Base-by-base conservation (phyloP, 2,113 vertebrate species). In the Numenius arquata region DNA sequence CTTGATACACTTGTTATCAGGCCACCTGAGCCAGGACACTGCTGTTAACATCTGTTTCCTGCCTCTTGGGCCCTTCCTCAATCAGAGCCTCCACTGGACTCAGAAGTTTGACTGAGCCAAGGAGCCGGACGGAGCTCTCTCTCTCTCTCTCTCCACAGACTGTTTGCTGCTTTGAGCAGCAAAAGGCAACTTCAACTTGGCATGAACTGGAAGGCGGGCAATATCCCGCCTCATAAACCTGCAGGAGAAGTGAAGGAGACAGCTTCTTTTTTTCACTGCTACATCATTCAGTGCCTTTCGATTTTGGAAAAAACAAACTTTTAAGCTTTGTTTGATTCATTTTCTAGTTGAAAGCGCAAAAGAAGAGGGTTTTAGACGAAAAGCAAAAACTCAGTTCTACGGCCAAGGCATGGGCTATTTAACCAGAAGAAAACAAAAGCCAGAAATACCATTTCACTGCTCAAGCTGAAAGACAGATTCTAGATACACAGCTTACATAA, bases 21-120 rank as follows among this genome's bases (percentile, higher is more conserved):
- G 79, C 90, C 94, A 97, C 94, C 87, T 96, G 93, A 97, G 87
- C 90, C 45, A 89, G 93, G 95, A 94, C 65, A 77, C 73, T 66
- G 62, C 88, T 86, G 89, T 63, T 75, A 90, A 91, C 81, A 97
- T 92, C 95, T 97, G 89, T 66, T 96, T 93, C 95, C 95, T 96
- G 84, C 71, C 94, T 91, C 59, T 78, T 63, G 85, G 89, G 95
- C 71, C 63, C 71, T 96, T 94, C 88, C 88, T 91, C 78, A 67
- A 40, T 80, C 72, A 71, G 55, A 95, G 45, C 21, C 88, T 91
- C 79, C 92, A 43, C 74, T 55, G 38, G 43, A 41, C 65, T 66
- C 20, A 0, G 30, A 27, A 79, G 30, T 25, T 32, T 65, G 34
- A 40, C 27, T 0, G 3, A 93, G 58, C 29, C 78, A 62, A 73